A percentile compares a stretch with the other conserved stretches of the same genome.
These are phyloP conservation scores for Oreocharis arfaki DNA, from an alignment of 2,113 vertebrate species.

Conservation along the genomic window DNA sequence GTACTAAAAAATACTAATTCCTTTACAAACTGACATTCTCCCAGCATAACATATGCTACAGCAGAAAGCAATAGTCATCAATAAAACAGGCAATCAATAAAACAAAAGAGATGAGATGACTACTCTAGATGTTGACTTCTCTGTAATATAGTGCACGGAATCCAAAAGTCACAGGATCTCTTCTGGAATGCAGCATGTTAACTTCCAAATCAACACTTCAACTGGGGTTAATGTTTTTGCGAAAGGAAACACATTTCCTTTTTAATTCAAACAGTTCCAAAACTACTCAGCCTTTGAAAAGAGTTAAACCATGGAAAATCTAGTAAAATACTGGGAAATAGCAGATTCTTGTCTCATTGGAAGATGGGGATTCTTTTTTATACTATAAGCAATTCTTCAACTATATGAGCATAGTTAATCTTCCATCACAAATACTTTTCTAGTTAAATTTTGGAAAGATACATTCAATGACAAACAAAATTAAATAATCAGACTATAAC, in stretches of 20 bases:
- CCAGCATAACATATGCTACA: not conserved
- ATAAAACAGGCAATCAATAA: not conserved
- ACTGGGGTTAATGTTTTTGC: not conserved
- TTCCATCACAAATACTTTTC: slow-evolving; percentile 5
- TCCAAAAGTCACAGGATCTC: not conserved
- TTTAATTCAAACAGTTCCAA: not conserved
- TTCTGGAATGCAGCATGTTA: not conserved
- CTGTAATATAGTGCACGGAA: not conserved
- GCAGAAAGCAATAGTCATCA: not conserved
- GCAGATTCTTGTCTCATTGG: not conserved
- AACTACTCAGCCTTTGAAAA: not conserved
- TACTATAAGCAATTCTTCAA: not conserved
- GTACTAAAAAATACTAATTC: not conserved
- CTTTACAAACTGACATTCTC: not conserved
- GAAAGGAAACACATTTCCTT: not conserved
- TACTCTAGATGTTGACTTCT: not conserved
- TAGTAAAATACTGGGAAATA: not conserved
- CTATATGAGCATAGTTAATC: not conserved
- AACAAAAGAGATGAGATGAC: not conserved
- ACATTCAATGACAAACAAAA: not conserved
- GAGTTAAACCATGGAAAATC: not conserved
- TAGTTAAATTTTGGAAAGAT: not conserved
- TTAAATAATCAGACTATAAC: not conserved
- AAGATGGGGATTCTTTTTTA: not conserved
- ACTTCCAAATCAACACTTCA: not conserved